phyloP scores from a whole-genome alignment of 2,888 invertebrate genomes.

The Sphecodes monilicornis region DNA sequence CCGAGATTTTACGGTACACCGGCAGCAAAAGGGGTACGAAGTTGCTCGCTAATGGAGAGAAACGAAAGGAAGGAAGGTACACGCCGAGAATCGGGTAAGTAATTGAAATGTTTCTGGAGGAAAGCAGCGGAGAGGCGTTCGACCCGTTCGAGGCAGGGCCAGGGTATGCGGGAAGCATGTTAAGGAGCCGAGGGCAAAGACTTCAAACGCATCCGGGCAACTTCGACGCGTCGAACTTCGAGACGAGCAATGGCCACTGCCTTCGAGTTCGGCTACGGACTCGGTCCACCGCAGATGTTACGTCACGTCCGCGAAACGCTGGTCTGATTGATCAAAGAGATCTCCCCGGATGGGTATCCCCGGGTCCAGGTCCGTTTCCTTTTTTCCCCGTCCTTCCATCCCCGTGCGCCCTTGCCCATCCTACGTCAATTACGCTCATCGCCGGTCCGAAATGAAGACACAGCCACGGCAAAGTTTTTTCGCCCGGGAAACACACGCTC shows the following conservation, averaged over 20 bases:
- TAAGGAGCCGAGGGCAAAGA: constrained; percentile 54
- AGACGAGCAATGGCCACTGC: constrained; percentile 39
- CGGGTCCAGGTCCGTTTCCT: constrained; percentile 5
- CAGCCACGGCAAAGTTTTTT: constrained; percentile 47
- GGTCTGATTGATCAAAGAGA: constrained; percentile 72
- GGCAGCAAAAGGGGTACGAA: constrained; percentile 36
- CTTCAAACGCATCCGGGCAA: constrained; percentile 62
- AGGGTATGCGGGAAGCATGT: constrained; percentile 54
- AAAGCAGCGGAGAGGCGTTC: constrained; percentile 43
- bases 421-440: constrained; percentile 60
- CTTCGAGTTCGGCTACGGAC: constrained; percentile 2
- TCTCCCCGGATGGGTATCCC: constrained; percentile 40
- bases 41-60: constrained; percentile 63
- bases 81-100: constrained; percentile 56
- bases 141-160: constrained; percentile 16
- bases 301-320: constrained; percentile 64
- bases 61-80: constrained; percentile 39
- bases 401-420: not conserved
- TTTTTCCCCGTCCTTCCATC: not conserved
- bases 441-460: constrained; percentile 46
- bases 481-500: constrained; percentile 40
- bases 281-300: constrained; percentile 60
- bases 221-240: constrained; percentile 53
- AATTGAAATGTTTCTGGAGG: constrained; percentile 68
- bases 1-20: constrained; percentile 44